Conservation (phyloP, 2,888 invertebrate genomes). For the Ophraella communa region DNA sequence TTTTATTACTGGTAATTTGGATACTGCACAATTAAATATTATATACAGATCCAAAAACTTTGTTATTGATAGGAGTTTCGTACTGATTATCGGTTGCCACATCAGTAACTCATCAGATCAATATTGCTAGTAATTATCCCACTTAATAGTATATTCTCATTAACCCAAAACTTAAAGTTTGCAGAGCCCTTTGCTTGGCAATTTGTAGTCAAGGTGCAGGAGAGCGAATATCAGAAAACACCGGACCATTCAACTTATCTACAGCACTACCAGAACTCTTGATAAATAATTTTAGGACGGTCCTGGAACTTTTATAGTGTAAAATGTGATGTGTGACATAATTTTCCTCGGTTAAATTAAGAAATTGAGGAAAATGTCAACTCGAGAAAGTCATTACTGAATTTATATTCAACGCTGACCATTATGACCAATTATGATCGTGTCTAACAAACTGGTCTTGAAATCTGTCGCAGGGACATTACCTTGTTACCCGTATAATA, state of each 20-base stretch:
- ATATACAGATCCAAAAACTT: conserved; percentile 57
- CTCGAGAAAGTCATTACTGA: conserved; percentile 50
- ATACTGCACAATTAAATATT: conserved; percentile 54
- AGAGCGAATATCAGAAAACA: conserved; percentile 1
- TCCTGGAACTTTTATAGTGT: conserved; percentile 8
- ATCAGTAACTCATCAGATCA: conserved; percentile 55
- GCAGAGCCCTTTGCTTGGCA: conserved; percentile 45
- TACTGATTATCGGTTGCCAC: conserved; percentile 54
- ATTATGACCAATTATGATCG: conserved; percentile 52
- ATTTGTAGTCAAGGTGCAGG: conserved; percentile 39
- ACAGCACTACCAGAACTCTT: not conserved
- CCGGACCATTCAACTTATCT: conserved; percentile 1
- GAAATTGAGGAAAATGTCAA: conserved; percentile 45
- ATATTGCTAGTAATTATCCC: conserved; percentile 55
- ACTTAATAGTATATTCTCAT: conserved; percentile 56
- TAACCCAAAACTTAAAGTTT: conserved; percentile 52
- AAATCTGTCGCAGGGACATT: conserved; percentile 26
- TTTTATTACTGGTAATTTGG: not conserved
- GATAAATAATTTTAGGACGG: too few relatives aligned
- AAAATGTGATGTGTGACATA: conserved; percentile 22
- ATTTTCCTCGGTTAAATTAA: conserved; percentile 48
- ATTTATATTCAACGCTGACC: conserved; percentile 53
- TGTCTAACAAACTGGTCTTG: conserved; percentile 20
- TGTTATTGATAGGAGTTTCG: conserved; percentile 57
- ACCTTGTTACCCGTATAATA: conserved; percentile 10